Evolutionary conservation across 2,797 vertebrate genomes (phyloP), one percentile per base, ranked within the genome.

Genomic region (Epinephelus awoara): DNA sequence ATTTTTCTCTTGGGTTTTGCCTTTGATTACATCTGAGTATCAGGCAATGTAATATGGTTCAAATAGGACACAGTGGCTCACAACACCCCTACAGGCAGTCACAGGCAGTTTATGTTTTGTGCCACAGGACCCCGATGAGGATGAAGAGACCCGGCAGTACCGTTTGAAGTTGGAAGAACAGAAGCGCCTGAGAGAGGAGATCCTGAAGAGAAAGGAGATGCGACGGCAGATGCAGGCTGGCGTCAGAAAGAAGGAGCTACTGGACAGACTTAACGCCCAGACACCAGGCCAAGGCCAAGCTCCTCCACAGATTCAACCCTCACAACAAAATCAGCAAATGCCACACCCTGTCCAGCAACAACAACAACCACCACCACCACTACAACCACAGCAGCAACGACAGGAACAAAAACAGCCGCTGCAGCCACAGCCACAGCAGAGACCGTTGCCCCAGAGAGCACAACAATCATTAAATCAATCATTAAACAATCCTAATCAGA

Each of bases 91-190:
- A 74, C 40, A 38, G 9, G 12, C n/a, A 27, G n/a, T 85, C 44
- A 80, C 66, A 44, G 29, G 73, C 27, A 11, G 5, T 70, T 59
- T 86, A 8, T 70, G 8, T 83, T 88, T 72, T 85, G 25, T 85
- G 29, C 56, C 51, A 11, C 89, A 98, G 98, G 95, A 97, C 34
- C 96, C 96, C 0, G 94, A 98, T 0, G 98, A 99, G 86, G 98
- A 99, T 2, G 98, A 99, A 75, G 98, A 99, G 88, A 99, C 98
- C 0, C 92, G 97, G 56, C 92, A 97, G 77, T 99, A 99, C 79
- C 97, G 98, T 56, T 81, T 98, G 79, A 99, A 99, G 94, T 98
- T 99, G 2, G 98, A 99, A 77, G 97, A 99, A 80, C 98, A 99
- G 94, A 99, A 99, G 84, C 96, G 97, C 21, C 93, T 98, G 6